Base-by-base conservation (phyloP, 2,888 invertebrate genomes). In the Melanotus villosus region DNA sequence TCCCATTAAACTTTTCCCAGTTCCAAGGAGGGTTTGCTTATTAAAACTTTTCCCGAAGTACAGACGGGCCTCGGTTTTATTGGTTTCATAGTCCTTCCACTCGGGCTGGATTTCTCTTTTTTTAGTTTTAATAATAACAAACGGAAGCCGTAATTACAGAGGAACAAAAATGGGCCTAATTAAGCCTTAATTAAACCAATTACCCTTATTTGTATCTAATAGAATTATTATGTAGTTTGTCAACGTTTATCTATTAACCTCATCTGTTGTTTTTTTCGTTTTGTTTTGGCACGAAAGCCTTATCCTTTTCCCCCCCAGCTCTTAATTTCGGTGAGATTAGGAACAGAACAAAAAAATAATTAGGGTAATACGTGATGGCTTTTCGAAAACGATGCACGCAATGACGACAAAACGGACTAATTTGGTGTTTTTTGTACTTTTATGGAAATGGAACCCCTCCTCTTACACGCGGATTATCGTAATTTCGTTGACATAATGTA, bases 141-240 rank as follows among this genome's bases (percentile, higher is more conserved):
- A n/a, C n/a, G n/a, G 26, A 26, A 7, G 26, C 3, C 26, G 26
- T 26, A 26, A 59, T 16, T 19, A 18, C 16, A 16, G 32, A 16
- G 26, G 4, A 26, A 26, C 26, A 12, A 30, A 14, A 26, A 7
- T 34, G 16, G 65, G 64, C 32, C 12, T 64, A 68, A 68, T 68
- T 64, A 68, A 23, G 41, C 16, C n/a, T n/a, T 68, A 57, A 68
- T 68, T 68, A 68, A n/a, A 38, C 47, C 68, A 68, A 68, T 67
- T 67, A 67, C 43, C n/a, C 60, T 68, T 64, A 57, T 68, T 63
- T 57, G 63, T 63, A 52, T 64, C 58, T 56, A 68, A 68, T 68
- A 64, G 68, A 68, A 68, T 68, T 68, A 68, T 64, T 68, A 68
- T 50, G 68, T 68, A 50, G 64, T 68, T 68, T 68, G 68, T 68